Evolutionary conservation across 2,888 invertebrate genomes (phyloP).

Genomic region (Cordilura impudica): DNA sequence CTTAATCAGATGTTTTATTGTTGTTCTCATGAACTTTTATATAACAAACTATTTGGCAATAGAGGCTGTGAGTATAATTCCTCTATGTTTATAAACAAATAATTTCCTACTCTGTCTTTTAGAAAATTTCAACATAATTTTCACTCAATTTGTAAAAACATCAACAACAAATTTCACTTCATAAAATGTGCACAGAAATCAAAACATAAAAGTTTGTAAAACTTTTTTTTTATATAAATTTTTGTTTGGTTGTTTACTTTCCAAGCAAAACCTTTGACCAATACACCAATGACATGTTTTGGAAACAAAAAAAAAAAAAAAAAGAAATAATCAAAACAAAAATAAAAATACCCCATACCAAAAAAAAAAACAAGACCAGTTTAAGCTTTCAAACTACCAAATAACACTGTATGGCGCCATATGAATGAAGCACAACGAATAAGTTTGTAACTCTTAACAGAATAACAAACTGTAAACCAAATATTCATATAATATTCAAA

Average conservation of each 20-base stretch:
- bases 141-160: conserved; percentile 42
- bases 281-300: conserved; percentile 60
- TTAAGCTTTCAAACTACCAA: no score
- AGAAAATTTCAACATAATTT: conserved; percentile 22
- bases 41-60: no score
- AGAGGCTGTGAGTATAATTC: no score
- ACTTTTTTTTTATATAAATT: conserved; percentile 37
- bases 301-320: conserved; percentile 34
- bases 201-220: conserved; percentile 51
- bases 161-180: conserved; percentile 37
- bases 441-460: conserved; percentile 56
- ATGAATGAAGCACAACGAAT: conserved; percentile 47
- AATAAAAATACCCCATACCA: conserved; percentile 17
- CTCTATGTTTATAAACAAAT: no score
- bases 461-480: conserved; percentile 53
- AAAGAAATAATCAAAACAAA: conserved; percentile 14
- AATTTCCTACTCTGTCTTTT: conserved; percentile 1
- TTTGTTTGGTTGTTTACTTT: conserved; percentile 14
- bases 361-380: not conserved
- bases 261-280: conserved; percentile 61
- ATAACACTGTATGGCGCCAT: conserved; percentile 56
- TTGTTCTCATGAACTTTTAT: no score
- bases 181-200: conserved; percentile 56
- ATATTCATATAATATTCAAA: conserved; percentile 57
- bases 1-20: no score